Evolutionary conservation across 2,797 vertebrate species (phyloP).

Genomic region (Trichosurus vulpecula): DNA sequence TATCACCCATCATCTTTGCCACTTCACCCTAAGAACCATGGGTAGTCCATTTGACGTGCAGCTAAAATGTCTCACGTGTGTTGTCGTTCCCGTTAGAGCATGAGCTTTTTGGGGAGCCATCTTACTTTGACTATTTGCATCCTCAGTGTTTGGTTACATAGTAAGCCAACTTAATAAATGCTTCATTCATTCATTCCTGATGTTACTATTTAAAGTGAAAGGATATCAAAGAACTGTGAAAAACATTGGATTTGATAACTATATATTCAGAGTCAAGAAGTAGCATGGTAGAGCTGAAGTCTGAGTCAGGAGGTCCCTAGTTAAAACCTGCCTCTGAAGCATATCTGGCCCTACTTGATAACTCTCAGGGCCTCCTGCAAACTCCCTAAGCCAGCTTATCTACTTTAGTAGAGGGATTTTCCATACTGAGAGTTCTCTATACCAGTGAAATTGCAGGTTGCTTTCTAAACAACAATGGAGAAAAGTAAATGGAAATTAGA

Average conservation of each 20-base stretch:
- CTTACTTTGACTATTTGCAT: not conserved
- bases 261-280: not conserved
- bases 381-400: not conserved
- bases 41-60: not conserved
- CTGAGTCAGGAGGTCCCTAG: not conserved
- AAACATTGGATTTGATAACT: not conserved
- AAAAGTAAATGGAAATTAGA: not conserved
- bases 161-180: not conserved
- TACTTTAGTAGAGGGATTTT: not conserved
- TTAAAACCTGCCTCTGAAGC: not conserved
- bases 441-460: not conserved
- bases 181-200: not conserved
- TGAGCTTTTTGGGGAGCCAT: not conserved
- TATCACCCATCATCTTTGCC: not conserved
- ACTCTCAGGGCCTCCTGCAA: not conserved
- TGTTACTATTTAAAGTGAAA: not conserved
- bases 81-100: not conserved
- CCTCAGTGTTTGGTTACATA: not conserved
- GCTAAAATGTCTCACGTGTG: not conserved
- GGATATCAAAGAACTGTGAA: not conserved
- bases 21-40: not conserved
- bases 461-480: not conserved
- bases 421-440: not conserved
- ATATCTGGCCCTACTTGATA: not conserved
- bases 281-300: not conserved